Evolutionary conservation across 2,888 invertebrate genomes (phyloP).

Genomic region (Drosophila austrosaltans): DNA sequence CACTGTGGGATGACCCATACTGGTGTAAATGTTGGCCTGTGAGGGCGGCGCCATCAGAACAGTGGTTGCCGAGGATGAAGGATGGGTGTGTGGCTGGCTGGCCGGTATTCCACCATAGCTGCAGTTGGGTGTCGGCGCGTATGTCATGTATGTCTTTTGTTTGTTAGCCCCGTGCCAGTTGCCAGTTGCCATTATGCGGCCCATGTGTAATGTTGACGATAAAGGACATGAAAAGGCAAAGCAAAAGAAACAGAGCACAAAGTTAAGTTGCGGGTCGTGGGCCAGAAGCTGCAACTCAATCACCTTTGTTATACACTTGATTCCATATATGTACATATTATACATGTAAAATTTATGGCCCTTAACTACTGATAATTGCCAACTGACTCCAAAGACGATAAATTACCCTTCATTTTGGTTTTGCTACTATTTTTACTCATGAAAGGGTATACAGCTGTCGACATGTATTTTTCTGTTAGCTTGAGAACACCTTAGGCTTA

Average conservation of each 20-base stretch:
- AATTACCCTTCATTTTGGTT: neutral
- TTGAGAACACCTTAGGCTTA: slow-evolving; percentile 50
- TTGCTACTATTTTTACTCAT: neutral
- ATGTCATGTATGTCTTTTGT: slow-evolving; percentile 81
- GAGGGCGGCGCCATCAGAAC: slow-evolving; percentile 81
- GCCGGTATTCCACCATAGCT: slow-evolving; percentile 78
- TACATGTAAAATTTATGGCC: neutral
- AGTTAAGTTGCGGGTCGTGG: slow-evolving; percentile 44
- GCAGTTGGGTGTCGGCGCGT: slow-evolving; percentile 81
- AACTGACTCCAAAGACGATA: too few relatives aligned
- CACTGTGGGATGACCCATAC: slow-evolving; percentile 74
- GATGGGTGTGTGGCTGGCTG: slow-evolving; percentile 50
- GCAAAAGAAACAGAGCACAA: slow-evolving; percentile 33
- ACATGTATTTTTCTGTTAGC: neutral
- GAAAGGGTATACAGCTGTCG: neutral
- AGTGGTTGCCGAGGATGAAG: slow-evolving; percentile 74
- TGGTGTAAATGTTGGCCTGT: slow-evolving; percentile 77
- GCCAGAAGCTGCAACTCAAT: neutral
- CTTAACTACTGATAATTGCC: too few relatives aligned
- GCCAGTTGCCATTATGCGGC: slow-evolving; percentile 43
- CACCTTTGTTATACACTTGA: slow-evolving; percentile 2
- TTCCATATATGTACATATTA: neutral
- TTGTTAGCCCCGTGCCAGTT: slow-evolving; percentile 40
- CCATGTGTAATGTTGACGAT: slow-evolving; percentile 54
- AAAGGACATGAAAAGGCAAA: slow-evolving; percentile 64